Evolutionary conservation across 2,797 vertebrate species (phyloP), one percentile per base, ranked within the genome.

Genomic region (Netta rufina): DNA sequence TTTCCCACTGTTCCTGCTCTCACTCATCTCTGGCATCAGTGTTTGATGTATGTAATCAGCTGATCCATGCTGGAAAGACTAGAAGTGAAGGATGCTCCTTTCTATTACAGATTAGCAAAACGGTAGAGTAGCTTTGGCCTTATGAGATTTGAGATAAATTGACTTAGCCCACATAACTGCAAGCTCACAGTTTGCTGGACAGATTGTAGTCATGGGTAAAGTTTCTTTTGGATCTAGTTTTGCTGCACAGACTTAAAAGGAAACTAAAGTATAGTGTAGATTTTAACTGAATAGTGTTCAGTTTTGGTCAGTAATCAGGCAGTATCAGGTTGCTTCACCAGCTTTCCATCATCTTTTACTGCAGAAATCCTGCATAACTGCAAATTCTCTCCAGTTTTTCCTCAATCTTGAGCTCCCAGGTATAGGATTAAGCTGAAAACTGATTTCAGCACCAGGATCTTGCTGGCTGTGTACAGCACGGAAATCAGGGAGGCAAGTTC

Each of bases 51-150:
- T 58, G 80, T 77, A 90, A 91, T 76, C 94, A 93, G 72, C 65
- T 91, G 77, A 90, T 95, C 87, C 21, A 6, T 88, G 89, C 83
- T 84, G 64, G 91, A 95, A 95, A 94, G 93, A 85, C 95, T 91
- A 93, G 84, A 96, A 96, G 89, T 90, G 87, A 95, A 88, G 74
- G 83, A 92, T 96, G 90, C 79, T 93, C 74, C 83, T 95, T 89
- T 90, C 92, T 76, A 30, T 76, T 83, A 90, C 83, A 88, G 83
- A 91, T 94, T 87, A 95, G 85, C 87, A 84, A 90, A 97, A 91
- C 13, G 12, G 76, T 92, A 62, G 39, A 90, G 89, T 64, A 69
- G 83, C 61, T 95, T 93, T 91, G 82, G 76, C 56, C 76, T 91
- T 86, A 86, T 65, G 38, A 89, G 89, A 67, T 77, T 78, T 84